Base-by-base conservation (phyloP, 2,113 vertebrate species). In the Malurus elegans region DNA sequence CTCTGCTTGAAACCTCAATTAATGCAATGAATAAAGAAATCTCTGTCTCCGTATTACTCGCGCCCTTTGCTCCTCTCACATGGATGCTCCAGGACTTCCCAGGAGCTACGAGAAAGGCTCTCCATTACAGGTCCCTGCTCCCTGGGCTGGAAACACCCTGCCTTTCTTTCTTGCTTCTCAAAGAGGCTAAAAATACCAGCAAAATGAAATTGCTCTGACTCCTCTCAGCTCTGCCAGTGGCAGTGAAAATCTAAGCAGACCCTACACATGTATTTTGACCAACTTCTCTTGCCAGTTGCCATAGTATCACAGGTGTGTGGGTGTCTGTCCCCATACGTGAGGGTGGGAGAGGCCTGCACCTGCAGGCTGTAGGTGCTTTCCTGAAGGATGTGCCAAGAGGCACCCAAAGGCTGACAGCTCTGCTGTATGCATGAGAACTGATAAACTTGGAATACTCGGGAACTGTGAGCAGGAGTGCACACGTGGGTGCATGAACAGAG, bases 271-370 rank as follows among this genome's bases (percentile, higher is more conserved):
- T 32, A 32, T 92, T 87, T 70, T 54, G 81, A 34, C 47, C 73
- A 81, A 8, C 4, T 50, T 85, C 51, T 29, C 47, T 51, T 10
- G 0, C 32, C 64, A 57, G 34, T 5, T 0, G 57, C 53, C 57
- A 13, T 0, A 0, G 42, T 2, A 0, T 44, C 6, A 0, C n/a
- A 50, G 61, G 11, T 14, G 23, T 3, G 0, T 9, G 21, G 42
- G 20, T 62, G 6, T 11, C 34, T 79, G 45, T 7, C 23, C 26
- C 15, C 3, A 0, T 18, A 8, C 4, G 1, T 1, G 8, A 28
- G 44, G 32, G 6, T 42, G 57, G 53, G 38, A 1, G 1, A 67
- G 25, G 26, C 4, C 28, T 11, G 24, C 2, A 2, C 12, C 32
- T 53, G 38, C 29, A 54, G 19, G 56, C 66, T 62, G 50, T 0